Conservation (phyloP, 2,113 vertebrate species). For the Brachyhypopomus gauderio region DNA sequence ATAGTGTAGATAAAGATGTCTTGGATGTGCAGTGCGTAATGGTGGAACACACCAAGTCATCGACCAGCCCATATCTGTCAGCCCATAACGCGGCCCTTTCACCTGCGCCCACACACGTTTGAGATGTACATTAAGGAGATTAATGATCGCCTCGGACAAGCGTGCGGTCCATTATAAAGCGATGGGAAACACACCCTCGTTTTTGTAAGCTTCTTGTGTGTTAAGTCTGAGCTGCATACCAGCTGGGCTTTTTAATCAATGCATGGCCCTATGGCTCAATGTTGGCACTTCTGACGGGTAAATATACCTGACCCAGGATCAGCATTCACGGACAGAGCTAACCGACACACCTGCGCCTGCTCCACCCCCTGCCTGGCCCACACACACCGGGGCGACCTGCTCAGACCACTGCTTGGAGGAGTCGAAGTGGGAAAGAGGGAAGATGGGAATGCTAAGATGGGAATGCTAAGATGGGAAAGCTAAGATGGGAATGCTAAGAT, state of each 20-base stretch:
- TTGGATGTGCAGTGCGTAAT: conserved; percentile 1
- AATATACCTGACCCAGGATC: conserved; percentile 16
- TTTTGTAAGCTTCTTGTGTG: conserved; percentile 24
- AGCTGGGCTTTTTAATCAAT: conserved; percentile 13
- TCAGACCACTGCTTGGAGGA: background rate
- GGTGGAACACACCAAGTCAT: conserved; percentile 29
- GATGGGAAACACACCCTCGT: background rate
- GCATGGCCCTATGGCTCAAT: background rate
- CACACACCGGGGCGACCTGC: background rate
- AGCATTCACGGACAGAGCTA: conserved; percentile 9
- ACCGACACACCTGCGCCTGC: background rate
- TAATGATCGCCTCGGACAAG: conserved; percentile 19
- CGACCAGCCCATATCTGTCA: conserved; percentile 21
- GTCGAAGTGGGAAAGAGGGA: background rate
- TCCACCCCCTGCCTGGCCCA: background rate
- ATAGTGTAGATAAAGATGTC: background rate
- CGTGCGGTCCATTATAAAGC: conserved; percentile 33
- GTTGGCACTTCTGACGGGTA: background rate
- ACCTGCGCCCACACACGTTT: conserved; percentile 1
- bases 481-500: background rate
- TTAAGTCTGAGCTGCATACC: background rate
- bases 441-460: background rate
- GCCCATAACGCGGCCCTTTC: conserved; percentile 7
- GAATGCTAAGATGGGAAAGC: background rate
- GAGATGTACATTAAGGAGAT: conserved; percentile 45